Evolutionary conservation across 2,113 vertebrate species (phyloP).

Genomic region (Ciconia boyciana): DNA sequence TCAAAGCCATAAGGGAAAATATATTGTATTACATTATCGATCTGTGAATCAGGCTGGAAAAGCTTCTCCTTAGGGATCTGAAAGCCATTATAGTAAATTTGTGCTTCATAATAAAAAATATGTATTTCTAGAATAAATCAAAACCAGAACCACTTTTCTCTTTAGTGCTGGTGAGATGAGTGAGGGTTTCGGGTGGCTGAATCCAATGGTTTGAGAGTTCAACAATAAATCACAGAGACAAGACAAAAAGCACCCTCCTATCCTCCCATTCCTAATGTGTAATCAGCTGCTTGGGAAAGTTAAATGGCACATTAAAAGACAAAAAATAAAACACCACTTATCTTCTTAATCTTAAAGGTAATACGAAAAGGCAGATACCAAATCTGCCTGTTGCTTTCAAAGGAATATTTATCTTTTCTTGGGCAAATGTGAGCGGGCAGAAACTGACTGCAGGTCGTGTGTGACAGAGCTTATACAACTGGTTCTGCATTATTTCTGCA

Average conservation of each 20-base stretch:
- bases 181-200: constrained; percentile 15
- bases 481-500: background rate
- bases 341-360: background rate
- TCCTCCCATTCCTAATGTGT: background rate
- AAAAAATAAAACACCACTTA: background rate
- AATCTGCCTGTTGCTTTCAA: background rate
- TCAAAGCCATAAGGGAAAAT: constrained; percentile 7
- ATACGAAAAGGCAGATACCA: background rate
- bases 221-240: constrained; percentile 24
- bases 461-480: background rate
- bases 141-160: constrained; percentile 43
- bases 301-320: constrained; percentile 8
- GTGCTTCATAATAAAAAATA: constrained; percentile 30
- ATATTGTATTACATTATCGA: constrained; percentile 19
- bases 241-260: background rate
- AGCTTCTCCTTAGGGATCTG: constrained; percentile 11
- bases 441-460: background rate
- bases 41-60: constrained; percentile 27
- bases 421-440: background rate
- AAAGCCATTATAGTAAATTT: constrained; percentile 45
- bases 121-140: constrained; percentile 46
- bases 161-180: constrained; percentile 14
- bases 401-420: background rate
- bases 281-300: constrained; percentile 6
- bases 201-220: background rate